Percentiles rank a stretch among this genome's conserved stretches.
Conservation (phyloP, 2,113 vertebrate species). For the Phaethornis superciliosus region DNA sequence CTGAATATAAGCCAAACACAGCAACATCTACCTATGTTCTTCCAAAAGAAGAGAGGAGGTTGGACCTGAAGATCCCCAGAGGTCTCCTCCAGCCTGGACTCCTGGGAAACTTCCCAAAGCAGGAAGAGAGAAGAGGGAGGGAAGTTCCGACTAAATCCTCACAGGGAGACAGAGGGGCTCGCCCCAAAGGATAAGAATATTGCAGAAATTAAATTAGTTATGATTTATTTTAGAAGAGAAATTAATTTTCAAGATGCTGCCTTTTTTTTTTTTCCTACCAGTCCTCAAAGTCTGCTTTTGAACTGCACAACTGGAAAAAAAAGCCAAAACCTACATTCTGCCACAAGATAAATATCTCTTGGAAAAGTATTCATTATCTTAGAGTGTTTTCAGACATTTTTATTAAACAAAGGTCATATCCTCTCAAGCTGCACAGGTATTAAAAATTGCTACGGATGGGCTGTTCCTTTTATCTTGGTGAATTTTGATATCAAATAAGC, state of each 20-base stretch:
- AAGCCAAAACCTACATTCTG: not conserved
- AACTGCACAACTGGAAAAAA: not conserved
- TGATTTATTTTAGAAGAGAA: not conserved
- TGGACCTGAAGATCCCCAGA: not conserved
- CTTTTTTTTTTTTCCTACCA: not conserved
- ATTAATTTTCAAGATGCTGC: not conserved
- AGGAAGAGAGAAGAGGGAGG: not conserved
- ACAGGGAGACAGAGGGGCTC: not conserved
- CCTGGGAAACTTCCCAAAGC: not conserved
- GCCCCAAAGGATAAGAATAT: not conserved
- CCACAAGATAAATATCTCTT: not conserved
- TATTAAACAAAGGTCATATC: slow-evolving; percentile 24
- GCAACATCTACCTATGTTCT: not conserved
- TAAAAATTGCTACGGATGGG: not conserved
- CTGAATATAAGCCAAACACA: not conserved
- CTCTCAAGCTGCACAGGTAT: not conserved
- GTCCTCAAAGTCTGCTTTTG: not conserved
- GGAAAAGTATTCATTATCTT: not conserved
- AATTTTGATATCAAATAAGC: not conserved
- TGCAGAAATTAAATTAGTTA: not conserved
- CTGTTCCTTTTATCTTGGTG: not conserved
- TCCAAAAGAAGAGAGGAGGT: not conserved
- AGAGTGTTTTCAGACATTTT: not conserved
- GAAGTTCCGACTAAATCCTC: not conserved
- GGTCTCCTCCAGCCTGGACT: not conserved